Conservation (phyloP, 2,113 vertebrate genomes). For the Chaetodon trifascialis region DNA sequence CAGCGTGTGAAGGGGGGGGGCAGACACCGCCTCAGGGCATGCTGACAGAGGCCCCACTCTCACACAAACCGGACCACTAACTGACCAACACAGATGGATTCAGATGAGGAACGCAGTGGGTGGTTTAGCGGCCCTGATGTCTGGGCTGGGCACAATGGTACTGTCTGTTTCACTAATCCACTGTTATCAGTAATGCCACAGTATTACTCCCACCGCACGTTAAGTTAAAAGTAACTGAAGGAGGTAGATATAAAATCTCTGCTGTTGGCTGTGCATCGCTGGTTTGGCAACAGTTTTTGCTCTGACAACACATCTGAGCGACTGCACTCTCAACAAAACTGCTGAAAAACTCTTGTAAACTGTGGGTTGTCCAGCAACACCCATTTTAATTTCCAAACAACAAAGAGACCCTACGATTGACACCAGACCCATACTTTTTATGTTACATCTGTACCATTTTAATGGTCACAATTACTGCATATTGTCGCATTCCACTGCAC, state of each 20-base stretch:
- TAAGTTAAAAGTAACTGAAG: slow-evolving; percentile 19
- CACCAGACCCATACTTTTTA: not conserved
- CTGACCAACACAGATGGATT: slow-evolving; percentile 67
- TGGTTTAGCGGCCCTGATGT: slow-evolving; percentile 51
- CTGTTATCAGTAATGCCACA: slow-evolving; percentile 37
- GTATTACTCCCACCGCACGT: not conserved
- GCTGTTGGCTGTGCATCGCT: not conserved
- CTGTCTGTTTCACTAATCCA: slow-evolving; percentile 59
- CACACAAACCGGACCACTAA: slow-evolving; percentile 48
- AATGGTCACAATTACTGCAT: not conserved
- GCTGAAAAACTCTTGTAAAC: not conserved
- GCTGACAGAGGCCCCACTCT: slow-evolving; percentile 61
- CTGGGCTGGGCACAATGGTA: slow-evolving; percentile 59
- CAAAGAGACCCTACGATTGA: not conserved
- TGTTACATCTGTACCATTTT: not conserved
- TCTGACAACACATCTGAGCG: not conserved
- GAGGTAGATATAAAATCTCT: slow-evolving; percentile 29
- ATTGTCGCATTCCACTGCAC: not conserved
- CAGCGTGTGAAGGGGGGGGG: slow-evolving; percentile 54
- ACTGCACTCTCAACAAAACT: not conserved
- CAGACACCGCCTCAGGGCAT: slow-evolving; percentile 62
- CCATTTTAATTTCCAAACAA: slow-evolving; percentile 16
- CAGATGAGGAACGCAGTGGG: slow-evolving; percentile 54
- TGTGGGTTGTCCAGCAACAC: slow-evolving; percentile 3
- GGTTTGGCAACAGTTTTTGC: slow-evolving; percentile 31